phyloP scores from a whole-genome alignment of 2,888 invertebrate genomes.

The Prosapia bicincta region DNA sequence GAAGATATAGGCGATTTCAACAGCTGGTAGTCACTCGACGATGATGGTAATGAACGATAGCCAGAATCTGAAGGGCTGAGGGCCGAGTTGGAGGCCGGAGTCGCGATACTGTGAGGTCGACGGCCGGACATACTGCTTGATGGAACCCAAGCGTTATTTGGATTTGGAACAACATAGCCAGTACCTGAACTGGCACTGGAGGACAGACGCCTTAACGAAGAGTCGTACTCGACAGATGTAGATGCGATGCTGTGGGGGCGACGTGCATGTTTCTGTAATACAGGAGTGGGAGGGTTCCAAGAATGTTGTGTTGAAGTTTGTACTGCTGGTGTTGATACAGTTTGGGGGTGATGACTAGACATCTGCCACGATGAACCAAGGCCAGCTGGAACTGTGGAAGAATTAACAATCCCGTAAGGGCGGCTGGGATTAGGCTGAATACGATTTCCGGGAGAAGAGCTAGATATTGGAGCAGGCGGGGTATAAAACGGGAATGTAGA shows the following conservation, averaged over 20 bases:
- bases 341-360: slow-evolving; percentile 42
- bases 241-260: slow-evolving; percentile 63
- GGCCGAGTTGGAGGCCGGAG: slow-evolving; percentile 38
- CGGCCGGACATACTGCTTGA: slow-evolving; percentile 28
- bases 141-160: slow-evolving; percentile 43
- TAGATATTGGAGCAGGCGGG: slow-evolving; percentile 50
- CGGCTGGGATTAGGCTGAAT: background rate
- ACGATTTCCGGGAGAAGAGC: slow-evolving; percentile 25
- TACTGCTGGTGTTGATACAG: slow-evolving; percentile 41
- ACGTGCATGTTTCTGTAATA: slow-evolving; percentile 39
- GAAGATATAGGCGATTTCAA: slow-evolving; percentile 48
- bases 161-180: background rate
- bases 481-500: slow-evolving; percentile 55
- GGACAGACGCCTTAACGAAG: slow-evolving; percentile 5
- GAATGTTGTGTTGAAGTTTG: slow-evolving; percentile 31
- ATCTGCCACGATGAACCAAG: slow-evolving; percentile 13
- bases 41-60: slow-evolving; percentile 55
- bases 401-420: slow-evolving; percentile 23
- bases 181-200: slow-evolving; percentile 40
- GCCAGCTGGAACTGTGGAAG: slow-evolving; percentile 26
- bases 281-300: slow-evolving; percentile 26
- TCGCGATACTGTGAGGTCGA: slow-evolving; percentile 43
- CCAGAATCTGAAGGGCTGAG: slow-evolving; percentile 52
- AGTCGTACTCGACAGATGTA: slow-evolving; percentile 42
- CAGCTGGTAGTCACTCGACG: slow-evolving; percentile 60